Percentiles rank a stretch among this genome's conserved stretches.
Evolutionary conservation across 2,888 invertebrate genomes (phyloP).

Genomic region (Folsomia candida): DNA sequence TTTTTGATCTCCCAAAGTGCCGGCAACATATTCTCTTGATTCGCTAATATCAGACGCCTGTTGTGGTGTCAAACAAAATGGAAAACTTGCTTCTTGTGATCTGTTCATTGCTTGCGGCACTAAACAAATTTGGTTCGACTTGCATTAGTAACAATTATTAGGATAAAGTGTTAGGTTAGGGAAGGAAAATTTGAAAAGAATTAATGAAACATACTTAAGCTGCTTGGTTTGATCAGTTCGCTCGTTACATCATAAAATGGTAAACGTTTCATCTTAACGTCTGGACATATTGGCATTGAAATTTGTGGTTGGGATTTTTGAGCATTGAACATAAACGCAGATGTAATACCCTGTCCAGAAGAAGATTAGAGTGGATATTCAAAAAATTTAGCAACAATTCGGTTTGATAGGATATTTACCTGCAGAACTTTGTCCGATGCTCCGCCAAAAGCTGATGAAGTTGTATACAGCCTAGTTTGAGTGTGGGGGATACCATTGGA

Average conservation of each 20-base stretch:
- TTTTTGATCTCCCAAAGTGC: slow-evolving; percentile 28
- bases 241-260: slow-evolving; percentile 89
- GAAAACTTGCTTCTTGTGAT: slow-evolving; percentile 80
- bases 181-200: too few relatives aligned
- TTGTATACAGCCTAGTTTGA: slow-evolving; percentile 1
- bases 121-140: not conserved
- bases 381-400: not conserved
- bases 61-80: slow-evolving; percentile 86
- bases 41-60: slow-evolving; percentile 87
- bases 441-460: slow-evolving; percentile 2
- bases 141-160: not conserved
- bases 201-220: slow-evolving; percentile 60
- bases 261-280: slow-evolving; percentile 84
- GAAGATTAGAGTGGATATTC: not conserved
- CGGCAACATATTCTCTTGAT: slow-evolving; percentile 62
- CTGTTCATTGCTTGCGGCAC: slow-evolving; percentile 54
- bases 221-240: slow-evolving; percentile 85
- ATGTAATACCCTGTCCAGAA: not conserved
- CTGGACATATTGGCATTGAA: slow-evolving; percentile 79
- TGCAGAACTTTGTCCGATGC: slow-evolving; percentile 23
- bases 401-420: slow-evolving; percentile 8
- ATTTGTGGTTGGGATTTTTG: slow-evolving; percentile 8
- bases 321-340: not conserved
- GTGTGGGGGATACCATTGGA: slow-evolving; percentile 14
- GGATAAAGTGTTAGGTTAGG: too few relatives aligned